Conservation (phyloP, 1,140 invertebrate species). For the Microvelia longipes region DNA sequence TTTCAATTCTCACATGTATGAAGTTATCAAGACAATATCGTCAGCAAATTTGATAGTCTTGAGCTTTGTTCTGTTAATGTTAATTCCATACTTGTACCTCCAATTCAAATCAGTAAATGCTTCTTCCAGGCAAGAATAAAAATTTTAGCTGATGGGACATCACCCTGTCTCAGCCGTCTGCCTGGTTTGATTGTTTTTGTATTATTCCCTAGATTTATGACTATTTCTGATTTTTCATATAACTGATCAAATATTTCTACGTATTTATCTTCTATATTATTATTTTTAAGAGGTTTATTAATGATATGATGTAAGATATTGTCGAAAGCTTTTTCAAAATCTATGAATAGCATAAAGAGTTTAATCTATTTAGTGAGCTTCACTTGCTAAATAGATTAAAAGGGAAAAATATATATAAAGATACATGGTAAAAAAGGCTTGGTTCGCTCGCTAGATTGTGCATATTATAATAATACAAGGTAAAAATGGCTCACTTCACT, state of each 20-base stretch:
- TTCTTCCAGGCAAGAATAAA: not conserved
- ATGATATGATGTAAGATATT: not conserved
- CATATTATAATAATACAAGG: too few relatives aligned
- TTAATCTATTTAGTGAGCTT: not conserved
- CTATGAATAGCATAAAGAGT: not conserved
- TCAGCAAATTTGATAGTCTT: not conserved
- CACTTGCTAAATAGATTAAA: not conserved
- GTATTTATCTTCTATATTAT: not conserved
- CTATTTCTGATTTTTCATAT: not conserved
- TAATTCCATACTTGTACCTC: not conserved
- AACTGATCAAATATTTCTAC: not conserved
- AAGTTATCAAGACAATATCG: not conserved
- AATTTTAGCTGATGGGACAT: not conserved
- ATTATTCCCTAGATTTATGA: not conserved
- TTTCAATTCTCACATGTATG: not conserved
- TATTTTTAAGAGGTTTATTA: not conserved
- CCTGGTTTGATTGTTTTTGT: too few relatives aligned
- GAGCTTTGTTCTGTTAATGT: not conserved
- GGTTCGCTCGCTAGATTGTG: too few relatives aligned
- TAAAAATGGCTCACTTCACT: too few relatives aligned
- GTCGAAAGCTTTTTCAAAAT: slow-evolving; percentile 1
- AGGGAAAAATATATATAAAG: not conserved
- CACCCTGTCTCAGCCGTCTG: not conserved
- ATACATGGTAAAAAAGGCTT: too few relatives aligned
- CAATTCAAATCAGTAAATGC: not conserved